A percentile compares a stretch with the other conserved stretches of the same genome.
phyloP scores from a whole-genome alignment of 2,797 vertebrate genomes.

The Epinephelus coioides region DNA sequence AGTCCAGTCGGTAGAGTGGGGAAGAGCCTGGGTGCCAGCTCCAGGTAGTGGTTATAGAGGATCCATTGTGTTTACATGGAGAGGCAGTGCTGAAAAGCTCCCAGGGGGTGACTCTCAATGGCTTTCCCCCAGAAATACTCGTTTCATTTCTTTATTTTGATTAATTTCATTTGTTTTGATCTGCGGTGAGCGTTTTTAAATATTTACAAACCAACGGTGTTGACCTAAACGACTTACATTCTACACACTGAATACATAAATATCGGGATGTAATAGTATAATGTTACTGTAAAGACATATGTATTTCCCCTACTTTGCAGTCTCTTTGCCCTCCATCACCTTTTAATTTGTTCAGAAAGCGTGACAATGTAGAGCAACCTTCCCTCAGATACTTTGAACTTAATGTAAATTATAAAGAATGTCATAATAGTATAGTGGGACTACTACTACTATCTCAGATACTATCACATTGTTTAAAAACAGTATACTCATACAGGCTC shows the following conservation, averaged over 20 bases:
- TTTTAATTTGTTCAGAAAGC: constrained; percentile 45
- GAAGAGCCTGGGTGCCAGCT: constrained; percentile 77
- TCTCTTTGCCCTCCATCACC: constrained; percentile 41
- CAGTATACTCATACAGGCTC: constrained; percentile 39
- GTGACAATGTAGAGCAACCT: constrained; percentile 38
- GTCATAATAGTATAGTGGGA: constrained; percentile 57
- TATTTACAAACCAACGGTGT: constrained; percentile 59
- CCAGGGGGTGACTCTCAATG: constrained; percentile 66
- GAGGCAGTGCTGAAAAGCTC: constrained; percentile 71
- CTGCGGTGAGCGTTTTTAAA: constrained; percentile 67
- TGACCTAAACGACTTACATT: constrained; percentile 56
- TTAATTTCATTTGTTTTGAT: constrained; percentile 65
- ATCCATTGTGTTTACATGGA: constrained; percentile 82
- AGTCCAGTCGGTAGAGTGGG: constrained; percentile 44
- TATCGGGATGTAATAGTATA: constrained; percentile 58
- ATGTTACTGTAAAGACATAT: constrained; percentile 57
- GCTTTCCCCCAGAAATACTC: constrained; percentile 49
- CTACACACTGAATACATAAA: constrained; percentile 53
- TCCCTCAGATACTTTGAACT: constrained; percentile 47
- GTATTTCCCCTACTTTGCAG: constrained; percentile 44
- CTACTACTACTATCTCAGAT: constrained; percentile 52
- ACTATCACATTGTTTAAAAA: constrained; percentile 54
- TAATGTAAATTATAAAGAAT: constrained; percentile 72
- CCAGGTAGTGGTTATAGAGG: constrained; percentile 72
- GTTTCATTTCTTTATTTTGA: constrained; percentile 61